A percentile compares a stretch with the other conserved stretches of the same genome.
These are phyloP conservation scores for Petromus typicus DNA, from an alignment of 2,113 vertebrate genomes.

Conservation along the genomic window DNA sequence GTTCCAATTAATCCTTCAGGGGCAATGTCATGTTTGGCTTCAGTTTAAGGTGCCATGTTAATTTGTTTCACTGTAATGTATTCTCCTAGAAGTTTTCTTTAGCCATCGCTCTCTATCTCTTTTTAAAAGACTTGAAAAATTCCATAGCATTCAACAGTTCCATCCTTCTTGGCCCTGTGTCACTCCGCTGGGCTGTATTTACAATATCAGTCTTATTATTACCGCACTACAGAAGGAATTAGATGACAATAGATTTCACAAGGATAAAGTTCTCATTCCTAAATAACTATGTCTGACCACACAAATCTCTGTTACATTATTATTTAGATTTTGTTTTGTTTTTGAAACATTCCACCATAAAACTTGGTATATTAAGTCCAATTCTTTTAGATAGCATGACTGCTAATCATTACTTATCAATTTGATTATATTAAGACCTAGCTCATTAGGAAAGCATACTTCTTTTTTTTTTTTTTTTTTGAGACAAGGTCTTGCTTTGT, in stretches of 20 bases:
- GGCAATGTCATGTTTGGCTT: neutral
- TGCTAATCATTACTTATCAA: neutral
- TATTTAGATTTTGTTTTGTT: neutral
- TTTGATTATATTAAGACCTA: neutral
- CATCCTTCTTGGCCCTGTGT: neutral
- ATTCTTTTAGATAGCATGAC: neutral
- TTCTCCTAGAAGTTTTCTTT: neutral
- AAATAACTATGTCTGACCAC: neutral
- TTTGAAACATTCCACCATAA: neutral
- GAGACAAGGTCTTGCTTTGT: no score
- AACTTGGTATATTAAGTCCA: neutral
- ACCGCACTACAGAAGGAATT: fast-evolving
- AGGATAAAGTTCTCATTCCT: neutral
- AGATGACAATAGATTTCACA: neutral
- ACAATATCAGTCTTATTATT: neutral
- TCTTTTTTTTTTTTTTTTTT: no score
- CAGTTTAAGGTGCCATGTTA: neutral
- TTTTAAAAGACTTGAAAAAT: neutral
- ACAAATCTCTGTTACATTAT: neutral
- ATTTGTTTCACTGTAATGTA: neutral
- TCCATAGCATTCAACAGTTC: neutral
- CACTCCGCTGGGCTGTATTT: neutral
- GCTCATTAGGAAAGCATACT: neutral
- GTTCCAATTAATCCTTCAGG: neutral
- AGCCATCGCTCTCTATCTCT: fast-evolving